Evolutionary conservation across 2,888 invertebrate genomes (phyloP), one percentile per base, ranked within the genome.

Genomic region (Siphonodentalium dalli): DNA sequence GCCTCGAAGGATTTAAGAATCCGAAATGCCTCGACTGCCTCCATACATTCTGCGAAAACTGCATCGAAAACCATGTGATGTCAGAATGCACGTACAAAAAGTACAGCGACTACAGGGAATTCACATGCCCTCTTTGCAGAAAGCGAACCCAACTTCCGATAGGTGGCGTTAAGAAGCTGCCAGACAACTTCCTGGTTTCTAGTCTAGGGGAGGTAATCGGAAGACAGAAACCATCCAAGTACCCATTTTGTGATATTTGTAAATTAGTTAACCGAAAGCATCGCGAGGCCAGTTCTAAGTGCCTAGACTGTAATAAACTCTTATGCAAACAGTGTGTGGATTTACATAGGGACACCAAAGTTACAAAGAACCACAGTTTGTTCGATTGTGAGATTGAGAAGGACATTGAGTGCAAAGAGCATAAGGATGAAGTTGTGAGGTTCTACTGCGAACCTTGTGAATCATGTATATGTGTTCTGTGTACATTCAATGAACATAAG

Each of bases 401-500:
- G 58, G 81, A 82, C 61, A 78, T 81, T 27, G 79, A 80, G 47
- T 82, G 82, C 65, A 79, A 80, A 54, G 79, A 79, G 43, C 82
- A 82, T 57, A 67, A 71, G 46, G 80, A 79, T 20, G 81, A 80
- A 59, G 78, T 76, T n/a, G 79, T 79, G 9, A 58, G 82, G 15
- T 82, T 81, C 66, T 82, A 80, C 65, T 82, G 82, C 53, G 81
- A 82, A 64, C 79, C 78, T 0, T 82, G 82, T 58, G 78, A 80
- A 55, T 66, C 76, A 5, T 82, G 82, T 60, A 78, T 82, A 51
- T 82, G 82, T 65, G 78, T 82, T 21, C 69, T 82, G 40, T 82
- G 82, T 58, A 82, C 82, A 5, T 82, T 81, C 66, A 80, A 79
- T 54, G 80, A 80, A 59, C 82, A 80, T 65, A 74, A 75, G 52